These are phyloP conservation scores for Grammomys dolichurus DNA, from an alignment of 2,113 vertebrate species.

Conservation along the genomic window DNA sequence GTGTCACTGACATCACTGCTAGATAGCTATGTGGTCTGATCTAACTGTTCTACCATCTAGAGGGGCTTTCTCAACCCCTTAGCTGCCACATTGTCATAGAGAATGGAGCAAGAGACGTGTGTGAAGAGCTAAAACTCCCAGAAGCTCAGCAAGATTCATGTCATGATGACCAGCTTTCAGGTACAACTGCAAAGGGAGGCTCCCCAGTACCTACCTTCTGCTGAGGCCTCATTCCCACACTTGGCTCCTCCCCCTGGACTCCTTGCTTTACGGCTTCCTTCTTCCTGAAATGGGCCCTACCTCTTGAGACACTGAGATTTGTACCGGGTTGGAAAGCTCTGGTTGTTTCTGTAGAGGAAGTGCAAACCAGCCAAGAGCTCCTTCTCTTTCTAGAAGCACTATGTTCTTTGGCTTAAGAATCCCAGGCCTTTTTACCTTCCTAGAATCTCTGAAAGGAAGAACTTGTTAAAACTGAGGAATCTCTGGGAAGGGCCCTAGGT, in stretches of 20 bases:
- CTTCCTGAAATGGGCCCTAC: not conserved
- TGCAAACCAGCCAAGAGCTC: not conserved
- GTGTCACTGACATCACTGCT: accelerated
- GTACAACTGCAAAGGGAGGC: not conserved
- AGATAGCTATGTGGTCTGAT: not conserved
- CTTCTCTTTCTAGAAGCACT: not conserved
- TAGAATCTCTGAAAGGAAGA: not conserved
- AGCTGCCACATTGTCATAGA: not conserved
- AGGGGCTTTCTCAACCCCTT: not conserved
- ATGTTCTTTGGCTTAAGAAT: not conserved
- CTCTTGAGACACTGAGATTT: not conserved
- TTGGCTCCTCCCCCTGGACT: not conserved
- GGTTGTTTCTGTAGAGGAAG: not conserved
- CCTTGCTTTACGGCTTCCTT: not conserved
- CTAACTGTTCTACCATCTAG: accelerated
- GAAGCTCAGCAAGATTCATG: no score
- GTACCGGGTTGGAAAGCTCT: not conserved
- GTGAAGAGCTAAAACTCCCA: conserved; percentile 38
- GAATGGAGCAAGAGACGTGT: not conserved
- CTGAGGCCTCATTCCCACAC: accelerated
- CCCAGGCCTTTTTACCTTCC: not conserved
- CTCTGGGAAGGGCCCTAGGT: not conserved
- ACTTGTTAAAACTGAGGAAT: not conserved
- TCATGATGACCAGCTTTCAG: accelerated
- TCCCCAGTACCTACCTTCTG: accelerated